Conservation (phyloP, 2,888 invertebrate genomes). For the Coleophora flavipennella region DNA sequence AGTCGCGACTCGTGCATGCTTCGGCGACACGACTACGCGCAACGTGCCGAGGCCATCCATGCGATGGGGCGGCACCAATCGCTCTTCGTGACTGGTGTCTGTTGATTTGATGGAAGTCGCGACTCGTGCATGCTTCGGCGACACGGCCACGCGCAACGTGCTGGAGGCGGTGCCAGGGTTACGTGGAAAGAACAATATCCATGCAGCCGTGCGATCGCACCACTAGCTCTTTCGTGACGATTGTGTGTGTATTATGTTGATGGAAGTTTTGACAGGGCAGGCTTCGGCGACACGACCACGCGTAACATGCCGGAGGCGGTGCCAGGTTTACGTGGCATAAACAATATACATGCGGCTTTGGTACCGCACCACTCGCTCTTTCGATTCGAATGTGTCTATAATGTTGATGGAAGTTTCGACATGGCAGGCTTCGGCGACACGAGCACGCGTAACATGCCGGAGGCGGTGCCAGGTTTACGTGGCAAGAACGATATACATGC, state of each 20-base stretch:
- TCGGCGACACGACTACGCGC: constrained; percentile 78
- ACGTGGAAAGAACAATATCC: constrained; percentile 84
- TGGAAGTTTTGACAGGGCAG: constrained; percentile 83
- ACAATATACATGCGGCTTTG: constrained; percentile 88
- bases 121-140: constrained; percentile 85
- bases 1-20: too few species aligned
- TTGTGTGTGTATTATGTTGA: constrained; percentile 48
- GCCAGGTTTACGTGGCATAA: constrained; percentile 81
- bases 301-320: constrained; percentile 84
- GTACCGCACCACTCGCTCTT: constrained; percentile 91
- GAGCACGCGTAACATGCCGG: constrained; percentile 81
- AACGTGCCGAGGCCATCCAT: constrained; percentile 86
- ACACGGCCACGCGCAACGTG: constrained; percentile 78
- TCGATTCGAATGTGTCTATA: constrained; percentile 77
- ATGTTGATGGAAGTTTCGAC: constrained; percentile 78
- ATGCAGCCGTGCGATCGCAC: constrained; percentile 88
- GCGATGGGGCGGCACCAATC: constrained; percentile 92
- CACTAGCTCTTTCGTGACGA: constrained; percentile 91
- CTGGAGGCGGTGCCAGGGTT: constrained; percentile 85
- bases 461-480: constrained; percentile 81
- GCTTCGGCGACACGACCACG: constrained; percentile 79
- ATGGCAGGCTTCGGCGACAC: constrained; percentile 83
- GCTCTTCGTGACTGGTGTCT: constrained; percentile 82
- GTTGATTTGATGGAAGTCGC: constrained; percentile 73
- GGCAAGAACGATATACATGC: constrained; percentile 88